phyloP scores from a whole-genome alignment of 1,140 invertebrate genomes.

The Mizuhopecten yessoensis region DNA sequence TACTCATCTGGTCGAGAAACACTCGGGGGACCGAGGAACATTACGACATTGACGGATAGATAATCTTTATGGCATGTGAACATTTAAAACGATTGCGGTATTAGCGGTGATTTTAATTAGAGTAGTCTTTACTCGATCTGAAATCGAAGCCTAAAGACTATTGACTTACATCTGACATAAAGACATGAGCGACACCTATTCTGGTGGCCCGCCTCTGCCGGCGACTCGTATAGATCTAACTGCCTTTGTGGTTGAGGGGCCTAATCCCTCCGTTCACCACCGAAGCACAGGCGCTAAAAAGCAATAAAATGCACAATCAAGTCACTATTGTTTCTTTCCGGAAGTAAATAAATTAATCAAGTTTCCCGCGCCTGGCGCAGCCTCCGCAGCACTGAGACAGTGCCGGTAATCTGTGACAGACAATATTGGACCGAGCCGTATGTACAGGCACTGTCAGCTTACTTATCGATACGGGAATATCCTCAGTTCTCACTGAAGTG shows the following conservation, averaged over 20 bases:
- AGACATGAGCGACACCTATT: not conserved
- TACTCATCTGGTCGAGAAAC: not conserved
- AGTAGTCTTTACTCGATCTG: not conserved
- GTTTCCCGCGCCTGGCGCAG: constrained; percentile 3
- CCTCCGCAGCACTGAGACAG: constrained; percentile 13
- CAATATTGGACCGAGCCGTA: not conserved
- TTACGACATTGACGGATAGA: not conserved
- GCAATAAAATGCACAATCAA: constrained; percentile 39
- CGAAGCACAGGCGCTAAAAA: constrained; percentile 32
- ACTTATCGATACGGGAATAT: not conserved
- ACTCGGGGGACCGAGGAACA: not conserved
- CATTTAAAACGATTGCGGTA: constrained; percentile 38
- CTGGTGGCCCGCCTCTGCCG: not conserved
- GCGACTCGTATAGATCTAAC: not conserved
- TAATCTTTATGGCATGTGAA: not conserved
- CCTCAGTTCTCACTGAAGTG: not conserved
- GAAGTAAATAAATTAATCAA: constrained; percentile 40
- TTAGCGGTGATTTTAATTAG: constrained; percentile 17
- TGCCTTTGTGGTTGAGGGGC: not conserved
- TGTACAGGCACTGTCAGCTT: not conserved
- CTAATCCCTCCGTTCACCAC: constrained; percentile 4
- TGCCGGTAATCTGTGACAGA: not conserved
- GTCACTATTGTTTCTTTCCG: constrained; percentile 38
- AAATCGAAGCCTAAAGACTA: constrained; percentile 13
- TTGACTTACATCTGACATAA: constrained; percentile 31